Percentiles rank a stretch among this genome's conserved stretches.
phyloP scores from a whole-genome alignment of 2,113 vertebrate genomes.

The Tauraco erythrolophus region DNA sequence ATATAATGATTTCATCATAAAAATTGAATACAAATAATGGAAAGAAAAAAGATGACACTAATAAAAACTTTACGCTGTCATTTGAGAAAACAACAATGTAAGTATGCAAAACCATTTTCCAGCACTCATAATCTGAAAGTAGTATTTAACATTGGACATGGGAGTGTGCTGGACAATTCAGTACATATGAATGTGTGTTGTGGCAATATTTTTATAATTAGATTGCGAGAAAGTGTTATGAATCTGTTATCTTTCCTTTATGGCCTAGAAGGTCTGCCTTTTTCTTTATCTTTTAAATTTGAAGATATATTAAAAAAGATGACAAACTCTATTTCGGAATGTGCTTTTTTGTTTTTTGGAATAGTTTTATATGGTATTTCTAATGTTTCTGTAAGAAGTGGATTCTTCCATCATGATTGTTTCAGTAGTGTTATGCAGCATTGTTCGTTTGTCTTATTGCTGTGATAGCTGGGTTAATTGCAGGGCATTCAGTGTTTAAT shows the following conservation, averaged over 20 bases:
- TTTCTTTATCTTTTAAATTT: not conserved
- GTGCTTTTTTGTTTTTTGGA: slow-evolving; percentile 6
- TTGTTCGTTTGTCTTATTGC: slow-evolving; percentile 24
- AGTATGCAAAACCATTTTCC: not conserved
- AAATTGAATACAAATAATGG: not conserved
- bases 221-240: not conserved
- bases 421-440: slow-evolving; percentile 17
- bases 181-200: not conserved
- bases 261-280: not conserved
- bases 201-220: not conserved
- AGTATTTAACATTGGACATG: not conserved
- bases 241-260: not conserved
- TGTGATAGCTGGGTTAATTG: slow-evolving; percentile 16
- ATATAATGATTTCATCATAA: not conserved
- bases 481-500: not conserved
- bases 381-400: slow-evolving; percentile 28
- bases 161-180: not conserved
- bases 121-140: not conserved
- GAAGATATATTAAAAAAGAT: not conserved
- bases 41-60: not conserved
- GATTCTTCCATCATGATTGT: slow-evolving; percentile 30
- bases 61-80: not conserved
- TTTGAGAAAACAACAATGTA: not conserved
- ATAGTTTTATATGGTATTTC: slow-evolving; percentile 25
- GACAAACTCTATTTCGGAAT: not conserved